A percentile compares a stretch with the other conserved stretches of the same genome.
These are phyloP conservation scores for Acrobasis consociella DNA, from an alignment of 2,888 invertebrate genomes.

Conservation along the genomic window DNA sequence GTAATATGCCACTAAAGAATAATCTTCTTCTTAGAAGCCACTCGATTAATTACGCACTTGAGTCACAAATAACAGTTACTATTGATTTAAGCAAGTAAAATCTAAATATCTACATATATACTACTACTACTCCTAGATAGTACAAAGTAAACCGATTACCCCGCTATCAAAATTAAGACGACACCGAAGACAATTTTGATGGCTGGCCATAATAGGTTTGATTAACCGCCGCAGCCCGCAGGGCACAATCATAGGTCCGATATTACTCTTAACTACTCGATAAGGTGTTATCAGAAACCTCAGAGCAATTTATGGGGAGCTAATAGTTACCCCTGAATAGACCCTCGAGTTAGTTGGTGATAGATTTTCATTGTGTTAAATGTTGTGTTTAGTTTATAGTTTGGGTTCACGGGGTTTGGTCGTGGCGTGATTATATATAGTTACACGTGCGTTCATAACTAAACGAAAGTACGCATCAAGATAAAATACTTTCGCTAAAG, in stretches of 20 bases:
- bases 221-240: constrained; percentile 61
- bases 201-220: constrained; percentile 53
- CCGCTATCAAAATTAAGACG: constrained; percentile 11
- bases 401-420: constrained; percentile 7
- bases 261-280: constrained; percentile 63
- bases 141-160: constrained; percentile 8
- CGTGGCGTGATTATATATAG: background rate
- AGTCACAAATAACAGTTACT: too few relatives aligned
- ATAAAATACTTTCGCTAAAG: too few relatives aligned
- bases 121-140: background rate
- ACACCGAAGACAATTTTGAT: constrained; percentile 22
- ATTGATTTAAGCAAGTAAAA: too few relatives aligned
- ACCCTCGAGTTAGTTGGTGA: constrained; percentile 30
- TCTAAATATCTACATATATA: too few relatives aligned
- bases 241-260: constrained; percentile 69
- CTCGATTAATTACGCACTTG: too few relatives aligned
- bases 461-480: background rate
- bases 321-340: constrained; percentile 69
- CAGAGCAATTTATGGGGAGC: constrained; percentile 69
- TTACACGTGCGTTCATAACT: background rate
- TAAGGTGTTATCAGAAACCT: constrained; percentile 72
- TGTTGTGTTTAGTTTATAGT: constrained; percentile 25
- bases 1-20: too few relatives aligned
- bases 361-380: constrained; percentile 34
- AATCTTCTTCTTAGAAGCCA: too few relatives aligned